These are phyloP conservation scores for Apis dorsata DNA, from an alignment of 1,140 invertebrate species.

Conservation along the genomic window DNA sequence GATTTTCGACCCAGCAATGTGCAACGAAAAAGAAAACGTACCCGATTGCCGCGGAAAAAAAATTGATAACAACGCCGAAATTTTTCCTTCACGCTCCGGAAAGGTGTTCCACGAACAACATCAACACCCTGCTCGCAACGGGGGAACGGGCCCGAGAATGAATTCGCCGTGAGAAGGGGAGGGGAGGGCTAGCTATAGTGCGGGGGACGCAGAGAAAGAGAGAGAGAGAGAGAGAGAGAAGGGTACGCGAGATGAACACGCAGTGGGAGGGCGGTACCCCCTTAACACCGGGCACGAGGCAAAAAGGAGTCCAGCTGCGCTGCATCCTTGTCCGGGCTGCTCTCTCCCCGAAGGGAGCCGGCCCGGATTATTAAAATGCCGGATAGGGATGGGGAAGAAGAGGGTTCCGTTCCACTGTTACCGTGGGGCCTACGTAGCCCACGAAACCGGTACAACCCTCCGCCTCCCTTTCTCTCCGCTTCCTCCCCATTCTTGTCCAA, in stretches of 20 bases:
- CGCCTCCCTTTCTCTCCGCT: neutral
- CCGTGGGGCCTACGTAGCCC: conserved; percentile 50
- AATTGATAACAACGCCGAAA: too few species aligned
- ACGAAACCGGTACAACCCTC: conserved; percentile 66
- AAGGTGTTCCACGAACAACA: too few species aligned
- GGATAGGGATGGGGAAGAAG: conserved; percentile 51
- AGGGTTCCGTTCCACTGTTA: conserved; percentile 63
- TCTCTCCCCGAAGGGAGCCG: conserved; percentile 63
- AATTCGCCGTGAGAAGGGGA: neutral
- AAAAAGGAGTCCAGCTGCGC: conserved; percentile 69
- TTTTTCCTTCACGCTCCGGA: too few species aligned
- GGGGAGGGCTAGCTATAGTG: conserved; percentile 4
- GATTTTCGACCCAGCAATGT: too few species aligned
- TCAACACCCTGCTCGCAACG: too few species aligned
- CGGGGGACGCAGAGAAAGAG: conserved; percentile 31
- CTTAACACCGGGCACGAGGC: conserved; percentile 75
- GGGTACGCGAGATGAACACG: conserved; percentile 43
- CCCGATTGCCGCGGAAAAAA: too few species aligned
- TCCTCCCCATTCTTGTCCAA: neutral
- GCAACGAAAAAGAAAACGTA: too few species aligned
- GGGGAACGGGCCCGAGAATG: neutral
- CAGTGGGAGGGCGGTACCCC: conserved; percentile 73
- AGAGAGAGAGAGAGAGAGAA: too few species aligned
- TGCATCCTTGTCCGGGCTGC: conserved; percentile 69
- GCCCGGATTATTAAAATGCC: conserved; percentile 75